phyloP scores from a whole-genome alignment of 2,113 vertebrate species.

The Plecturocebus donacophilus region DNA sequence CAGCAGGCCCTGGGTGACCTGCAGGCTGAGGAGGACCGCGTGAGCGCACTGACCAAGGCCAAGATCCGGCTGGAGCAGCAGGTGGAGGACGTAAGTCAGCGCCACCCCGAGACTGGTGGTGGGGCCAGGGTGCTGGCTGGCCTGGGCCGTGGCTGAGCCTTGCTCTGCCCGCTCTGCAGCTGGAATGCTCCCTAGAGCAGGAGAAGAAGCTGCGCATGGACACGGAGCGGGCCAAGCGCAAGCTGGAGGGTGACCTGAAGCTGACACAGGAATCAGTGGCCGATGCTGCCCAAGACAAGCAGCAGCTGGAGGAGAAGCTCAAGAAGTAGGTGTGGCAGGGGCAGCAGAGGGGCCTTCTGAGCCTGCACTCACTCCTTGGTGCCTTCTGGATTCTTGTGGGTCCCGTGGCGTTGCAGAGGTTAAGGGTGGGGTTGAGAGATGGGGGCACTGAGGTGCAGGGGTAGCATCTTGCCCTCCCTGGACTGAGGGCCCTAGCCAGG shows the following conservation, averaged over 20 bases:
- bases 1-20: conserved; percentile 95
- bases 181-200: conserved; percentile 96
- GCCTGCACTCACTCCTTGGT: background rate
- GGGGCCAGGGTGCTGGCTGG: rapidly evolving
- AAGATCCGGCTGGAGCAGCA: conserved; percentile 96
- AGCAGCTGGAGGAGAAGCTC: conserved; percentile 94
- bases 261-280: conserved; percentile 92
- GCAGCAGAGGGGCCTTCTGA: background rate
- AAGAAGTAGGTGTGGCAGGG: conserved; percentile 88
- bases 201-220: conserved; percentile 97
- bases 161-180: conserved; percentile 76
- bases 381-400: background rate
- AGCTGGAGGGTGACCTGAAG: conserved; percentile 96
- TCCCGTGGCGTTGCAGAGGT: background rate
- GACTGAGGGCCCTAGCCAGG: background rate
- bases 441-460: background rate
- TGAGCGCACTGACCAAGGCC: conserved; percentile 92
- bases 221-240: conserved; percentile 92
- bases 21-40: conserved; percentile 95
- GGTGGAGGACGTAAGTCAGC: conserved; percentile 93
- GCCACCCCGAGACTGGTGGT: background rate
- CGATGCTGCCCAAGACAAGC: conserved; percentile 95
- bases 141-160: background rate
- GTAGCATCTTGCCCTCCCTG: background rate
- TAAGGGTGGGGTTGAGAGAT: background rate